Percentiles rank a stretch among this genome's conserved stretches.
Evolutionary conservation across 2,113 vertebrate species (phyloP).

Genomic region (Platysternon megacephalum): DNA sequence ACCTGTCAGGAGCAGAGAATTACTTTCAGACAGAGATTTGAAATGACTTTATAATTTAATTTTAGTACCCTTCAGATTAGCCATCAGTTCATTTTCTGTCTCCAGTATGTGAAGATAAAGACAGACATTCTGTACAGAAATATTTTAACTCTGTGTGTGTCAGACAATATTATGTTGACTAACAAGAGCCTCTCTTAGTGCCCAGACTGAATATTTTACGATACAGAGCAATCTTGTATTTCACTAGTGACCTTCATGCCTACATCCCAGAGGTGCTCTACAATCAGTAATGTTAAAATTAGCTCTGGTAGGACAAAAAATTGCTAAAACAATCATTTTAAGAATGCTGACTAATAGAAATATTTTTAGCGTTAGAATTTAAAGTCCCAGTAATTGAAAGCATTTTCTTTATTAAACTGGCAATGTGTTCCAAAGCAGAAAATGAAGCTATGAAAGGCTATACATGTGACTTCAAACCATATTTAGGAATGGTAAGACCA

Average conservation of each 20-base stretch:
- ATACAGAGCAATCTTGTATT: constrained; percentile 9
- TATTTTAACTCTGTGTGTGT: not conserved
- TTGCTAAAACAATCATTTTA: constrained; percentile 1
- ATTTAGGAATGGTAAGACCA: not conserved
- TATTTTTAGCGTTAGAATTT: constrained; percentile 27
- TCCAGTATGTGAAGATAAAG: not conserved
- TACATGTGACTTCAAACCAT: not conserved
- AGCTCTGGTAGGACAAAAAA: not conserved
- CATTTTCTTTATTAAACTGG: not conserved
- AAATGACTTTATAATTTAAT: not conserved
- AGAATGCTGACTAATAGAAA: constrained; percentile 29
- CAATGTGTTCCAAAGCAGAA: not conserved
- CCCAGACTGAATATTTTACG: not conserved
- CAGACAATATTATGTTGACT: not conserved
- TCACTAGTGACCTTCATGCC: not conserved
- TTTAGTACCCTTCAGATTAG: not conserved
- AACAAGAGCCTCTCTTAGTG: constrained; percentile 25
- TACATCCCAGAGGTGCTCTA: not conserved
- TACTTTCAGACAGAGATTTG: not conserved
- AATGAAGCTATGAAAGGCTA: not conserved
- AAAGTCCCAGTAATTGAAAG: constrained; percentile 25
- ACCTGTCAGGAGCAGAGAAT: not conserved
- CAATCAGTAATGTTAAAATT: constrained; percentile 39
- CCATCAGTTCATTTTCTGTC: not conserved
- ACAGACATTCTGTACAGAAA: not conserved